Evolutionary conservation across 2,797 vertebrate genomes (phyloP), one percentile per base, ranked within the genome.

Genomic region (Takifugu ocellatus): DNA sequence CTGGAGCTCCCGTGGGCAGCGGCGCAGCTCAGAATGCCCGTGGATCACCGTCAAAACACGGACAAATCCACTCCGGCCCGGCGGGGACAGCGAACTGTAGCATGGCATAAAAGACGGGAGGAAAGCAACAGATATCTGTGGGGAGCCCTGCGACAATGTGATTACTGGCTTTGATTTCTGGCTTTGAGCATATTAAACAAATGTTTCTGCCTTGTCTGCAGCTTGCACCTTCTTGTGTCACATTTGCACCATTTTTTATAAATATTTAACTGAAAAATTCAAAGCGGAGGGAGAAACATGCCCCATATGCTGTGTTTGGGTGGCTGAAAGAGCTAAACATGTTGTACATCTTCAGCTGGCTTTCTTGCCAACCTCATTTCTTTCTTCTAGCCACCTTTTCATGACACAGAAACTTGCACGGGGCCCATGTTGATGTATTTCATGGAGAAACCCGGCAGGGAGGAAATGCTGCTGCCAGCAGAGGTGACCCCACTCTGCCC

Each of bases 11-110:
- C 49, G 46, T 72, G 81, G 87, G 78, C 81, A 79, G 72, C 57
- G 46, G 65, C 51, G 54, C 65, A 71, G 78, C 82, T 83, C 58
- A 63, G 70, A 68, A 75, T 83, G 79, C 69, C 63, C 60, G 72
- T 86, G 76, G 78, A 82, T 82, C 84, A 72, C 54, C 68, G 68
- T 78, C 68, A 75, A 65, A 75, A 46, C 48, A 50, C 0, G n/a
- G 64, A 71, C 31, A 46, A 60, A 57, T 72, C 65, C 16, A 10
- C 53, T 6, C 12, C 42, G n/a, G 78, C 73, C 82, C 54, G 62
- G 73, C 61, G 66, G 76, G 63, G 79, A 71, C 65, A 61, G 78
- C 42, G 67, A 74, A 79, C 54, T 60, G 62, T 67, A 63, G 66
- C 48, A 39, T 31, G 25, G 61, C 57, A 68, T 53, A 51, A 1